Percentiles rank a stretch among this genome's conserved stretches.
phyloP scores from a whole-genome alignment of 2,797 vertebrate species.

The Rhincodon typus region DNA sequence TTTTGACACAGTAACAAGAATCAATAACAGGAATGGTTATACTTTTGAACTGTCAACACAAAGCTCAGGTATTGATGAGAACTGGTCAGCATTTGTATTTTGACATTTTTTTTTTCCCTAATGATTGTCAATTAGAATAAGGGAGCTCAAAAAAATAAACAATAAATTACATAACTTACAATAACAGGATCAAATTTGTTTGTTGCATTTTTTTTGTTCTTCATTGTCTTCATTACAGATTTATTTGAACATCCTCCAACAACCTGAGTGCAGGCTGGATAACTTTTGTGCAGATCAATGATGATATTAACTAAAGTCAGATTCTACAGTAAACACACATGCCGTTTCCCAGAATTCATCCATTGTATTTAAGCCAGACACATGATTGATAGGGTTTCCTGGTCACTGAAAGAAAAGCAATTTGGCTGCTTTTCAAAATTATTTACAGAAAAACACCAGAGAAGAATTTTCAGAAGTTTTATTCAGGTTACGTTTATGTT shows the following conservation, averaged over 20 bases:
- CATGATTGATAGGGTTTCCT: neutral
- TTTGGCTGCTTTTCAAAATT: neutral
- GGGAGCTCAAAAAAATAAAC: neutral
- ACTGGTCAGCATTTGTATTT: neutral
- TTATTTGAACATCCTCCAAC: neutral
- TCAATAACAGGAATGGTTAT: neutral
- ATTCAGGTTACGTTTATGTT: neutral
- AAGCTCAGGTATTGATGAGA: neutral
- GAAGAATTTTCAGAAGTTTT: neutral
- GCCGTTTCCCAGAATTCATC: neutral
- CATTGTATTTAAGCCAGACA: neutral
- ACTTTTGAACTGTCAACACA: neutral
- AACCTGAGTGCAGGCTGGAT: neutral
- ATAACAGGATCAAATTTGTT: neutral
- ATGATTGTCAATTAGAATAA: neutral
- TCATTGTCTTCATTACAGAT: neutral
- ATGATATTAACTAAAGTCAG: neutral
- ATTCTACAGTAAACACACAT: neutral
- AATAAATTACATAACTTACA: neutral
- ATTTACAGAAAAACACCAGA: neutral
- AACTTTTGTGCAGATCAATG: neutral
- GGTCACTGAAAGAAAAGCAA: neutral
- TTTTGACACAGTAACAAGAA: neutral
- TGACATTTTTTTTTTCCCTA: too few species aligned
- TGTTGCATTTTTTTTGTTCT: neutral